Base-by-base conservation (phyloP, 2,888 invertebrate species). In the Agriopis marginaria region DNA sequence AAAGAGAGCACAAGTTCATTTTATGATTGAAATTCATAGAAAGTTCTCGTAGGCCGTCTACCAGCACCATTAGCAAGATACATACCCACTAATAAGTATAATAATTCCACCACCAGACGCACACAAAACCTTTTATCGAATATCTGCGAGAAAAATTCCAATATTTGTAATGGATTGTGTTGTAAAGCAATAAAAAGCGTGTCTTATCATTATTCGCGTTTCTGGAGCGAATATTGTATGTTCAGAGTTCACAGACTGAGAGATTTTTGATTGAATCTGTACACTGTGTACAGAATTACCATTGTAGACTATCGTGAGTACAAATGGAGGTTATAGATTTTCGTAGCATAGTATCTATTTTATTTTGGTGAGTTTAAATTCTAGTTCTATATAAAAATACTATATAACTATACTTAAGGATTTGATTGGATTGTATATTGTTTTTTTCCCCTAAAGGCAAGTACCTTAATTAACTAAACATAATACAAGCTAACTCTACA, bases 151-250 rank as follows among this genome's bases (percentile, higher is more conserved):
- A 54, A 23, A 47, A 17, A 40, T 47, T 14, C 54, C 53, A 45
- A 47, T 39, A 55, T 63, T 44, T 51, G 11, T 53, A 53, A 63
- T 63, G 39, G 54, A 55, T 63, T 63, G 44, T 63, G 45, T 63
- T 54, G 45, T 55, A 47, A 42, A 45, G 32, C 45, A 63, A 54
- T 45, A 63, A 63, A 6, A 80, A 80, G 42, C 82, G 77, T 0
- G 82, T 83, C 79, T 84, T 78, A 42, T 80, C 79, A 42, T 79
- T 82, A 47, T 74, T 76, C 0, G 83, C 79, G 5, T 85, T 85
- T 51, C 83, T 83, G 7, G 83, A 84, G 47, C 53, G 32, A 23
- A 32, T 32, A 53, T 23, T 23, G 23, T 51, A 23, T 49, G 45
- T 45, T 45, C 11, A 10, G 8, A 83, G 67, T 4, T 71, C 71